A percentile compares a stretch with the other conserved stretches of the same genome.
Evolutionary conservation across 1,140 invertebrate genomes (phyloP).

Genomic region (Anastrepha ludens): DNA sequence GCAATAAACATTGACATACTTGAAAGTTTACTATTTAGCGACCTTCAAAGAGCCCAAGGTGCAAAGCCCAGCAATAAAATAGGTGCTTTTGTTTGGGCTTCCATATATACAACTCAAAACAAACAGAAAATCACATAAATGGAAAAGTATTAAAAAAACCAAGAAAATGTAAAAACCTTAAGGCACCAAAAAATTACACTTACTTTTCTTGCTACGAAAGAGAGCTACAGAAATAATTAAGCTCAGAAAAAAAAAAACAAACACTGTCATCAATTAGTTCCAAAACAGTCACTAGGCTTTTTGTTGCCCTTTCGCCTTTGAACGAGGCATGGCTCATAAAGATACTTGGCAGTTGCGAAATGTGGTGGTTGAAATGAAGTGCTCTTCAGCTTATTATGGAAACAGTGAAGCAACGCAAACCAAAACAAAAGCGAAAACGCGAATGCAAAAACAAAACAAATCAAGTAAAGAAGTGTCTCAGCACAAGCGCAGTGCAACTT

Average conservation of each 20-base stretch:
- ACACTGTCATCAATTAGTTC: slow-evolving; percentile 12
- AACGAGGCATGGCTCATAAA: neutral
- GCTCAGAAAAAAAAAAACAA: neutral
- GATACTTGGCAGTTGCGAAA: neutral
- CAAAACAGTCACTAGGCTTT: neutral
- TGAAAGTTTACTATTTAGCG: neutral
- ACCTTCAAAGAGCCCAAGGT: neutral
- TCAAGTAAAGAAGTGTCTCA: neutral
- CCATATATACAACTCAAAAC: no score
- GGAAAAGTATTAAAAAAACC: neutral
- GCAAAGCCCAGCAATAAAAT: neutral
- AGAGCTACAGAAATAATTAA: neutral
- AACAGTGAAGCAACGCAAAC: neutral
- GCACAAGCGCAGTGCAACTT: no score
- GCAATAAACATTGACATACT: neutral
- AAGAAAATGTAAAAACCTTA: neutral
- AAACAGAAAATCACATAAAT: neutral
- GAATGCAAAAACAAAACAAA: neutral
- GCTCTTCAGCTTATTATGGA: slow-evolving; percentile 18
- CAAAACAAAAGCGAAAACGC: neutral
- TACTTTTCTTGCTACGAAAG: neutral
- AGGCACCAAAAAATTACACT: neutral
- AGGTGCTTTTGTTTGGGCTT: no score
- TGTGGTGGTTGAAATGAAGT: neutral
- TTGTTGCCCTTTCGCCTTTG: neutral